Percentiles rank a stretch among this genome's conserved stretches.
phyloP scores from a whole-genome alignment of 2,797 vertebrate genomes.

The Anniella stebbinsi region DNA sequence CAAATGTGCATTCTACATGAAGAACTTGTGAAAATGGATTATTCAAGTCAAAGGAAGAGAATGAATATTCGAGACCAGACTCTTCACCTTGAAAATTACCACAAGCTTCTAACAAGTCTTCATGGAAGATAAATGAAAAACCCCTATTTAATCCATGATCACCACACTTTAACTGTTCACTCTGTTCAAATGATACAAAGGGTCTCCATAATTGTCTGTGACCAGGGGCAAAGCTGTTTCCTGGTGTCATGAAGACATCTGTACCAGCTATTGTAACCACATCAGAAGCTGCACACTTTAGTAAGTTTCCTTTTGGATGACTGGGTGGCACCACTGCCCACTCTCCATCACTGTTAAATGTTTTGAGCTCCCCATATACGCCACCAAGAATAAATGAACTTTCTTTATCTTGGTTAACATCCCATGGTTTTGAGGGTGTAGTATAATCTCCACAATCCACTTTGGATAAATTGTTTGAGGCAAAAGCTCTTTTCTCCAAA shows the following conservation, averaged over 20 bases:
- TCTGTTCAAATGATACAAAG: conserved; percentile 93
- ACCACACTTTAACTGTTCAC: conserved; percentile 86
- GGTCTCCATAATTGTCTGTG: conserved; percentile 96
- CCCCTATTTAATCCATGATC: conserved; percentile 93
- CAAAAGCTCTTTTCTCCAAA: conserved; percentile 85
- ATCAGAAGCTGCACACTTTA: conserved; percentile 92
- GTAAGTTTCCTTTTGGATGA: conserved; percentile 85
- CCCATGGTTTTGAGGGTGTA: conserved; percentile 96
- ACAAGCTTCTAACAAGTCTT: conserved; percentile 97
- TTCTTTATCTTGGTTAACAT: conserved; percentile 88
- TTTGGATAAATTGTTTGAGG: conserved; percentile 88
- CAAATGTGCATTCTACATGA: conserved; percentile 98
- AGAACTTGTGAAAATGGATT: conserved; percentile 99
- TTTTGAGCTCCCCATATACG: conserved; percentile 96
- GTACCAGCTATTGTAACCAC: conserved; percentile 95
- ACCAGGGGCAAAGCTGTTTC: conserved; percentile 93
- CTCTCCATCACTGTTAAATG: conserved; percentile 88
- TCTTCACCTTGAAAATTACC: conserved; percentile 93
- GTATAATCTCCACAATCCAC: conserved; percentile 94
- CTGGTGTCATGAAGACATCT: conserved; percentile 96
- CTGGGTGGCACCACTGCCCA: conserved; percentile 93
- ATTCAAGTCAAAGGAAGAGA: conserved; percentile 96
- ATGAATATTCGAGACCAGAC: conserved; percentile 93
- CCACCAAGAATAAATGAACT: conserved; percentile 96
- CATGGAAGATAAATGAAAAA: conserved; percentile 99